Percentiles rank a stretch among this genome's conserved stretches.
phyloP scores from a whole-genome alignment of 2,797 vertebrate genomes.

The Craterocephalus amniculus region DNA sequence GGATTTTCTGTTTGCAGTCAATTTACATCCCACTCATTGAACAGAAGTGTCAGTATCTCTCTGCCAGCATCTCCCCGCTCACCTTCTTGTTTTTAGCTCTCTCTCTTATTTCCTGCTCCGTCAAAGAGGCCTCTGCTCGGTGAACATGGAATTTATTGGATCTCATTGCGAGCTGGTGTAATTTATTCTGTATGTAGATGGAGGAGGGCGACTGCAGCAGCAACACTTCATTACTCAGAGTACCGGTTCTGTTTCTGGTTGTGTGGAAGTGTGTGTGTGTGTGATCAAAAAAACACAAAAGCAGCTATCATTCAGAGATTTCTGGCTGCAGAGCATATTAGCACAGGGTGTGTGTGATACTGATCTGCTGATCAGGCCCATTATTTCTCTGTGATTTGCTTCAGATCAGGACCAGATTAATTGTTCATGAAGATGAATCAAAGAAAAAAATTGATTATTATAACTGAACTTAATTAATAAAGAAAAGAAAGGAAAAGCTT shows the following conservation, averaged over 20 bases:
- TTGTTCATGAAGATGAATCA: neutral
- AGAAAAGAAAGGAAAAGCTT: no score
- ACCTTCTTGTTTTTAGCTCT: conserved; percentile 34
- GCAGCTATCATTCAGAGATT: conserved; percentile 30
- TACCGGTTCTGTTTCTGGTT: conserved; percentile 13
- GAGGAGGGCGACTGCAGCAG: conserved; percentile 47
- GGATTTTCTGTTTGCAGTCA: conserved; percentile 74
- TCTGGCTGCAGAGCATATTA: conserved; percentile 17
- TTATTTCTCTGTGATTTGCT: conserved; percentile 3
- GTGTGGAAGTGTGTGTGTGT: conserved; percentile 20
- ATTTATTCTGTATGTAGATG: conserved; percentile 76
- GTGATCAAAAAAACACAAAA: conserved; percentile 2
- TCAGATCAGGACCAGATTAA: conserved; percentile 13
- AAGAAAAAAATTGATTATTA: neutral
- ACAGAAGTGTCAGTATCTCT: conserved; percentile 32
- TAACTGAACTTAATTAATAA: neutral
- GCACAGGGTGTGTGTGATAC: conserved; percentile 11
- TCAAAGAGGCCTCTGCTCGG: conserved; percentile 31
- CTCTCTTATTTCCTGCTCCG: conserved; percentile 23
- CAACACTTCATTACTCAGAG: conserved; percentile 68
- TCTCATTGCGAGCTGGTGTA: conserved; percentile 55
- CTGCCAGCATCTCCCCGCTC: conserved; percentile 34
- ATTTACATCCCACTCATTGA: conserved; percentile 69
- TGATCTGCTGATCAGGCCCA: conserved; percentile 42
- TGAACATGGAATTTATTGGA: conserved; percentile 59